Evolutionary conservation across 2,888 invertebrate genomes (phyloP).

Genomic region (Gisinianus flammeolus): DNA sequence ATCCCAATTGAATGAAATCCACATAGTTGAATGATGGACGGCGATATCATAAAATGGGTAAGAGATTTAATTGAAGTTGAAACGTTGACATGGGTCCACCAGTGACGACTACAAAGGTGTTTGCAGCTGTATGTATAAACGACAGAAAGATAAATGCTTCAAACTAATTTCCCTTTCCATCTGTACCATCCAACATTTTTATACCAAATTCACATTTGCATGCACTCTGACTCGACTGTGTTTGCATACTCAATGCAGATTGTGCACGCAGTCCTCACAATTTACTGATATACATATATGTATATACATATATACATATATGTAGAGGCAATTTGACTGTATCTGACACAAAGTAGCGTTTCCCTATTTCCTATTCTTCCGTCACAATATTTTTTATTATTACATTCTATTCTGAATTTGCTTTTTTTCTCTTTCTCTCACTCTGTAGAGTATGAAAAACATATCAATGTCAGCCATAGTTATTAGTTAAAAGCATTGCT

Average conservation of each 20-base stretch:
- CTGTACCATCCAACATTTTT: not conserved
- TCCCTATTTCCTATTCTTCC: too few relatives aligned
- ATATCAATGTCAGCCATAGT: not conserved
- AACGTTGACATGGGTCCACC: not conserved
- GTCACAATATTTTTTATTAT: too few relatives aligned
- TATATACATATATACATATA: too few relatives aligned
- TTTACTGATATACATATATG: too few relatives aligned
- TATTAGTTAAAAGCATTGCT: not conserved
- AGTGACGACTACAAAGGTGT: not conserved
- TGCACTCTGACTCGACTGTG: too few relatives aligned
- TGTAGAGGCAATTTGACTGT: too few relatives aligned
- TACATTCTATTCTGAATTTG: not conserved
- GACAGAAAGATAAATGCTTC: constrained; percentile 5
- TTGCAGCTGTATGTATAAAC: not conserved
- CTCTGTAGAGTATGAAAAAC: not conserved
- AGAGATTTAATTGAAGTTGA: constrained; percentile 8
- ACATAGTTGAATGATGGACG: not conserved
- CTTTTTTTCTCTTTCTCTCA: not conserved
- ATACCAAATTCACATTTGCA: too few relatives aligned
- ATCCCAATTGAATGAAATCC: too few relatives aligned
- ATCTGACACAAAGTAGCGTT: too few relatives aligned
- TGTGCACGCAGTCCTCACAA: too few relatives aligned
- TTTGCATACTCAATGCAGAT: too few relatives aligned
- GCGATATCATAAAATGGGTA: not conserved
- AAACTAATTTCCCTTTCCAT: not conserved